Conservation (phyloP, 2,797 vertebrate species). For the Chelonia mydas region DNA sequence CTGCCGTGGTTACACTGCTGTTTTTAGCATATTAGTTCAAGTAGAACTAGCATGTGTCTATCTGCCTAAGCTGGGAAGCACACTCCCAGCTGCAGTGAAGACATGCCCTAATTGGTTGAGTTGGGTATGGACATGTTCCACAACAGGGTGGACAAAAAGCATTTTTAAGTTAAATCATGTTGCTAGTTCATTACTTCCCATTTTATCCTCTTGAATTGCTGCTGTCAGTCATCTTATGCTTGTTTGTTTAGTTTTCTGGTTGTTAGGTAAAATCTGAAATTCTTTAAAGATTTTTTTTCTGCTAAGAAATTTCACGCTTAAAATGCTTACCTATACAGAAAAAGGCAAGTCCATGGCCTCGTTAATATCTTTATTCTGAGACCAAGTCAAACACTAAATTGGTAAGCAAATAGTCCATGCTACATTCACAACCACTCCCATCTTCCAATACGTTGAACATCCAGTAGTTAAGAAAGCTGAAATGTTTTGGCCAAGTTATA, state of each 20-base stretch:
- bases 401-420: not conserved
- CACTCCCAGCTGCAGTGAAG: not conserved
- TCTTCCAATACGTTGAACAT: fast-evolving
- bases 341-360: not conserved
- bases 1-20: not conserved
- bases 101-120: not conserved
- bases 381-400: not conserved
- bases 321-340: not conserved
- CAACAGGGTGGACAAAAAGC: not conserved
- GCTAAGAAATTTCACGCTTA: no score
- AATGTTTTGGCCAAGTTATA: not conserved
- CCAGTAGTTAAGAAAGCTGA: not conserved
- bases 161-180: not conserved
- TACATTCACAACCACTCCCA: not conserved
- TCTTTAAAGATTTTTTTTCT: not conserved
- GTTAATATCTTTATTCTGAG: not conserved
- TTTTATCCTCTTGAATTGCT: not conserved
- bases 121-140: not conserved
- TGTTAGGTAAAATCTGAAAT: not conserved
- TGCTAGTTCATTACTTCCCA: not conserved
- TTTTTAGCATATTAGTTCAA: not conserved
- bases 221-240: not conserved
- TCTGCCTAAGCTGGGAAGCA: not conserved
- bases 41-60: not conserved
- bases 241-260: not conserved